Conservation (phyloP, 2,888 invertebrate species). For the Galeruca laticollis region DNA sequence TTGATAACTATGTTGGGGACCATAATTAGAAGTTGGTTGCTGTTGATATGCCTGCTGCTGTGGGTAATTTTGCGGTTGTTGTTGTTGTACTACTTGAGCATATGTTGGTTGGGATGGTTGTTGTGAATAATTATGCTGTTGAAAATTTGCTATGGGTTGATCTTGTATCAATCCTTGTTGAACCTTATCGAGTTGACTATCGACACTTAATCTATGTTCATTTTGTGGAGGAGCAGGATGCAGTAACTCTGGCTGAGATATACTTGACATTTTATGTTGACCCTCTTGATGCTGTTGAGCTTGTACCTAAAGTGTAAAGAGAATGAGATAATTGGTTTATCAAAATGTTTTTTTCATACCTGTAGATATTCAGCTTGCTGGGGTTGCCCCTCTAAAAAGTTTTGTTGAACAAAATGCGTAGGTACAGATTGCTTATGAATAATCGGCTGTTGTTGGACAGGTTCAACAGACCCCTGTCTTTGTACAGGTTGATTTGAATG, state of each 20-base stretch:
- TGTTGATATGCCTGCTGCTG: conserved; percentile 43
- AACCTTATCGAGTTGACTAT: conserved; percentile 61
- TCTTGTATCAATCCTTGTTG: conserved; percentile 40
- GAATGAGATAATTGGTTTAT: not conserved
- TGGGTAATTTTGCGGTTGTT: conserved; percentile 45
- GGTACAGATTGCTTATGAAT: conserved; percentile 59
- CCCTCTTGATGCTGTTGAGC: conserved; percentile 51
- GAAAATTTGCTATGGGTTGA: conserved; percentile 45
- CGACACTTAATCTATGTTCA: conserved; percentile 58
- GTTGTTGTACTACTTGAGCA: conserved; percentile 46
- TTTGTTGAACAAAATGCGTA: conserved; percentile 60
- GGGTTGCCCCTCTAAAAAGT: conserved; percentile 61
- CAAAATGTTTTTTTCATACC: conserved; percentile 30
- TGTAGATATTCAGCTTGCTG: conserved; percentile 62
- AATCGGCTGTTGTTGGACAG: conserved; percentile 60
- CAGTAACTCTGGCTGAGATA: conserved; percentile 63
- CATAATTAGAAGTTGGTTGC: conserved; percentile 40
- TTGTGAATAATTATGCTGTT: conserved; percentile 47
- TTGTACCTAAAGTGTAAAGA: not conserved
- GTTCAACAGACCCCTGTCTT: conserved; percentile 56
- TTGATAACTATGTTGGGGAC: conserved; percentile 45
- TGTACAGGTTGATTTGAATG: conserved; percentile 56
- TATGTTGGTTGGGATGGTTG: conserved; percentile 43
- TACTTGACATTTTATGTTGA: conserved; percentile 61
- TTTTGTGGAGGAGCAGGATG: conserved; percentile 52